phyloP scores from a whole-genome alignment of 2,113 vertebrate species.

The Indicator indicator region DNA sequence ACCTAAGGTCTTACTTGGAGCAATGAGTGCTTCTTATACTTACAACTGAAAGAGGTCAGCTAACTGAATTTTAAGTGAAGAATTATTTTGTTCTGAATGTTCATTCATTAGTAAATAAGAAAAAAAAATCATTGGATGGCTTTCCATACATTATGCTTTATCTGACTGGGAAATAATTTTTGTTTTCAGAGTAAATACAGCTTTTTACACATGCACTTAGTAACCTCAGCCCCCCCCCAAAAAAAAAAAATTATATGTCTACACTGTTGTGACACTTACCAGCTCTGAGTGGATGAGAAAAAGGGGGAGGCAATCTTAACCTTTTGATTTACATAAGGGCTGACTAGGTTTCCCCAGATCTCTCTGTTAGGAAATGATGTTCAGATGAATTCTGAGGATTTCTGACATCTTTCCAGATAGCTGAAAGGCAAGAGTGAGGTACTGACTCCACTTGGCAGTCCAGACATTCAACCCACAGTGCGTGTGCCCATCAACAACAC shows the following conservation, averaged over 20 bases:
- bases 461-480: neutral
- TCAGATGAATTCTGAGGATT: neutral
- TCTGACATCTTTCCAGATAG: neutral
- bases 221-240: neutral
- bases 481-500: accelerated
- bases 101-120: neutral
- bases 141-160: neutral
- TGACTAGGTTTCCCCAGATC: neutral
- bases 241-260: neutral
- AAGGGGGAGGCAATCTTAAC: neutral
- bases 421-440: neutral
- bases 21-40: neutral
- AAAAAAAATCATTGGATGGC: neutral
- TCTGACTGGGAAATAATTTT: neutral
- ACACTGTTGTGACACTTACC: neutral
- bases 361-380: neutral
- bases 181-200: neutral
- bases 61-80: neutral
- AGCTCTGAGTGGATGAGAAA: neutral
- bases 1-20: neutral
- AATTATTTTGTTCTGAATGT: neutral
- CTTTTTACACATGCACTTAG: neutral
- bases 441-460: neutral
- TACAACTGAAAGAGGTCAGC: neutral
- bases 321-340: neutral